Base-by-base conservation (phyloP, 2,113 vertebrate genomes). In the Sus scrofa region DNA sequence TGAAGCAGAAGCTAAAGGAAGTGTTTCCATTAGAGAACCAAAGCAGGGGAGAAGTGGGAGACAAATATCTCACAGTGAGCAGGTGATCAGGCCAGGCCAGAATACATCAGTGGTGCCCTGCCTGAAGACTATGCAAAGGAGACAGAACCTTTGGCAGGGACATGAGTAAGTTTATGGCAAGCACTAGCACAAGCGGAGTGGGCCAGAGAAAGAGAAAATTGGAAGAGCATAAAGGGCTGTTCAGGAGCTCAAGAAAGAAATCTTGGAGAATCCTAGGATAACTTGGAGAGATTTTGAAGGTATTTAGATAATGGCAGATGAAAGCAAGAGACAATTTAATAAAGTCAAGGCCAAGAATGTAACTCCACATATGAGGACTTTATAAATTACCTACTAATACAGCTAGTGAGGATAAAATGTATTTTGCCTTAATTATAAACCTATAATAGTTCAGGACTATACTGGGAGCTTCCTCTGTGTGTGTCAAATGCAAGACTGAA, bases 341-440 rank as follows among this genome's bases (percentile, higher is more conserved):
- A 52, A 83, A 96, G 24, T 30, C 37, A 85, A 82, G 32, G 16
- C 10, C 56, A 87, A 86, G 77, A 93, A 44, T 50, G 2, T 50
- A 83, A 77, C 30, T 86, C 58, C 56, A 19, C n/a, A 86, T 9
- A 30, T 63, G 16, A 94, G 95, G 52, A 27, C 7, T 67, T 15
- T 77, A 63, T 79, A 89, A 95, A 71, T 39, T 58, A 94, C 10
- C 39, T 82, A 32, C 44, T 89, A 94, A 75, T 37, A 58, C 4
- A 81, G 50, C 20, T 60, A 83, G 24, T 26, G 24, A 83, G 32
- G 44, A 7, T 52, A 83, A 81, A 91, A 91, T 78, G 24, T 52
- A 77, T 87, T 91, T 83, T 78, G 37, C 15, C 62, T 71, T 65
- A 82, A 71, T 83, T 91, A 56, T 94, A 60, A 97, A 87, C 18